Percentiles rank a stretch among this genome's conserved stretches.
These are phyloP conservation scores for Chloroceryle inda DNA, from an alignment of 2,797 vertebrate species.

Conservation along the genomic window DNA sequence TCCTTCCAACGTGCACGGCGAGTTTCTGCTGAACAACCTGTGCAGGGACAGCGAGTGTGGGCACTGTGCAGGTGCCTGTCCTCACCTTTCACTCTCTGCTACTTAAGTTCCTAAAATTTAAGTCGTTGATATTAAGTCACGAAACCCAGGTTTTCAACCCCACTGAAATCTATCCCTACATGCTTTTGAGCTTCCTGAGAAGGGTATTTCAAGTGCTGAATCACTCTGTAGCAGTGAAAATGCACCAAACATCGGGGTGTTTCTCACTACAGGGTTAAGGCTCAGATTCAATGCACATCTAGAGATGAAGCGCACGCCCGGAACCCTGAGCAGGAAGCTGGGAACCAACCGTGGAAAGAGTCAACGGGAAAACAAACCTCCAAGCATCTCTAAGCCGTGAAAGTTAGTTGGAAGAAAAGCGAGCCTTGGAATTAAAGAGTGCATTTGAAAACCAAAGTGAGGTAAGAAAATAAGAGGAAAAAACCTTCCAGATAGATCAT, in stretches of 20 bases:
- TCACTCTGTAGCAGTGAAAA: conserved; percentile 47
- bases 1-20: neutral
- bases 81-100: neutral
- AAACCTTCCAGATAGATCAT: conserved; percentile 99
- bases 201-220: conserved; percentile 34
- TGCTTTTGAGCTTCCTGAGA: neutral
- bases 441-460: conserved; percentile 83
- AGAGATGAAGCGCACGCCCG: conserved; percentile 22
- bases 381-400: conserved; percentile 77
- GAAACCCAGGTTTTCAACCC: neutral
- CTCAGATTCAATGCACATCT: conserved; percentile 25
- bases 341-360: conserved; percentile 24
- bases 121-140: neutral
- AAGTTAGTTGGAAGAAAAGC: conserved; percentile 86
- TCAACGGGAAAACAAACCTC: conserved; percentile 58
- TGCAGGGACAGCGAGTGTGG: neutral
- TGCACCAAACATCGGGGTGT: neutral
- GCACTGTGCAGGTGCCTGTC: conserved; percentile 1
- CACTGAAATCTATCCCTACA: neutral
- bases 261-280: conserved; percentile 58
- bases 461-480: conserved; percentile 85
- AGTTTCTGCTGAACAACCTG: neutral
- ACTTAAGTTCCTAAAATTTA: neutral
- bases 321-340: conserved; percentile 49
- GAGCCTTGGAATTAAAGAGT: conserved; percentile 83